Evolutionary conservation across 1,140 invertebrate genomes (phyloP), one percentile per base, ranked within the genome.

Genomic region (Drosophila aff.): DNA sequence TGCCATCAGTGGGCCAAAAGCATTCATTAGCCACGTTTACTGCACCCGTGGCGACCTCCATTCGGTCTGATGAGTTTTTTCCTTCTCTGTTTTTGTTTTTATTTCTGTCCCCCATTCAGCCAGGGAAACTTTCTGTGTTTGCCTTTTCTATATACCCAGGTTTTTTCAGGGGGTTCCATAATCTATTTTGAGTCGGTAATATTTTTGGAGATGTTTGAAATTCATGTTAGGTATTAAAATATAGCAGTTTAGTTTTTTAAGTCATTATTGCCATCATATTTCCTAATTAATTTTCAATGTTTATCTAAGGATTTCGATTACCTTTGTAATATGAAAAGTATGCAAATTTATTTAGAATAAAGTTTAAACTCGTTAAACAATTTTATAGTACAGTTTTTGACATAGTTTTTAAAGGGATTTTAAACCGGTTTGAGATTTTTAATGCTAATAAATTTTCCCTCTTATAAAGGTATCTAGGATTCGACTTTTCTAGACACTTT

Each of bases 1-100:
- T 68, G 79, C 86, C 86, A 91, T 91, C 85, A 91, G 79, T 82
- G 86, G 75, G 85, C 79, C 81, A 85, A 91, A 90, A 90, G 85
- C 85, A 90, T 90, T 90, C 86, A 90, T 90, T 90, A 90, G 85
- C 85, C 86, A 90, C 85, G 85, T 90, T 90, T 90, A 90, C 85
- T 90, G 85, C 85, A 90, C 85, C 85, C 85, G 82, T 85, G 85
- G 81, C 85, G 85, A 90, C 86, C 85, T 85, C 85, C 85, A 90
- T 90, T 90, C 89, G 73, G 62, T 52, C 79, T 90, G 85, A 90
- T 90, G 85, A 90, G 85, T 90, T 91, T 91, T 84, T 84, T 50
- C 52, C 57, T 66, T 73, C 50, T 60, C 62, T 47, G 8, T 38
- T 65, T 23, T 63, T 23, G 49, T 66, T 31, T 65, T 74, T 46